phyloP scores from a whole-genome alignment of 2,113 vertebrate genomes.

The Anhinga anhinga region DNA sequence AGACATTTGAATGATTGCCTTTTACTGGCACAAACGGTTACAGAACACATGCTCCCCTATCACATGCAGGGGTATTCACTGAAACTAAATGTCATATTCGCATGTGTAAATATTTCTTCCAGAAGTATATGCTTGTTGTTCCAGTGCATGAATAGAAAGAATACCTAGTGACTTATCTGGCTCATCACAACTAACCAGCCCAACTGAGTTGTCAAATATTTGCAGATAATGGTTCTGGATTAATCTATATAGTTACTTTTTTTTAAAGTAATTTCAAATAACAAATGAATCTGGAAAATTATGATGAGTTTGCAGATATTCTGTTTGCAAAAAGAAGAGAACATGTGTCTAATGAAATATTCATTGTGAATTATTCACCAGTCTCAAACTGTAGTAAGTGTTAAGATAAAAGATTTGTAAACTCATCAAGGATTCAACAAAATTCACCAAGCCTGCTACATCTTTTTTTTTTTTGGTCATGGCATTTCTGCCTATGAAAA shows the following conservation, averaged over 20 bases:
- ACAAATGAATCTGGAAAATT: not conserved
- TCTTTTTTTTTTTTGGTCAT: not conserved
- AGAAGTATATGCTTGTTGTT: not conserved
- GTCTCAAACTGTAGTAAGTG: conserved; percentile 8
- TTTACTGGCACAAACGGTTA: conserved; percentile 3
- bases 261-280: not conserved
- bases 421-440: conserved; percentile 16
- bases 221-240: not conserved
- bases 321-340: conserved; percentile 9
- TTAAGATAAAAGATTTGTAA: conserved; percentile 45
- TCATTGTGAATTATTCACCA: conserved; percentile 28
- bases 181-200: not conserved
- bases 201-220: not conserved
- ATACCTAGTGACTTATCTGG: not conserved
- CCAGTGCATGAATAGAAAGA: not conserved
- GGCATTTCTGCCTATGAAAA: not conserved
- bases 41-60: not conserved
- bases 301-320: not conserved
- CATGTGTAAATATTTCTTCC: not conserved
- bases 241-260: not conserved
- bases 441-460: not conserved
- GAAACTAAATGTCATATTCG: not conserved
- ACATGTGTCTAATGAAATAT: conserved; percentile 37
- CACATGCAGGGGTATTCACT: not conserved
- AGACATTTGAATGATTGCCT: conserved; percentile 19